Evolutionary conservation across 2,888 invertebrate genomes (phyloP), one percentile per base, ranked within the genome.

Genomic region (Conistra vaccinii): DNA sequence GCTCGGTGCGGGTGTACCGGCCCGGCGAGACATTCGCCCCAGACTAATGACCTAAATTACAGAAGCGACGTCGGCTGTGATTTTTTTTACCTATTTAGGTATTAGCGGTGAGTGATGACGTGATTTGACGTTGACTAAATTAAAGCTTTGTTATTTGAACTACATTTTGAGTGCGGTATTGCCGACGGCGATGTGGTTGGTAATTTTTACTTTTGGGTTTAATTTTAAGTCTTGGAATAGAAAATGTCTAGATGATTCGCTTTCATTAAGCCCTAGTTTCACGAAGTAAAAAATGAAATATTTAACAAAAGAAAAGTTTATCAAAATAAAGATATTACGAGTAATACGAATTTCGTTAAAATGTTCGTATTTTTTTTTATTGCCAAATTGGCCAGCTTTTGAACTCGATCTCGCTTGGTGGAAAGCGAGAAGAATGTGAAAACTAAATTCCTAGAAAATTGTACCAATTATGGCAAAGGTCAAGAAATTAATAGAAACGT

Each of bases 1-100:
- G 78, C 88, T 89, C 88, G 84, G 91, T 91, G 77, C 91, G 75
- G 42, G 61, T 71, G 90, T 81, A 90, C 91, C 73, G 63, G 79
- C 62, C 71, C 81, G 85, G 74, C 89, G 82, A 85, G 89, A 88
- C 89, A 73, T 39, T 35, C 26, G 73, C 23, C 86, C 82, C 75
- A 88, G 86, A 87, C 58, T 74, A 87, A 73, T 53, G 20, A 62
- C 32, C 23, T 57, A 70, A 69, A 48, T 58, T 67, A 72, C 71
- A 87, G 79, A 88, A 66, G 74, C 63, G 83, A 70, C 69, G 73
- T 39, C 42, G 45, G 69, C 67, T 62, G 17, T 62, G 71, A 70
- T 76, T 76, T 76, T 81, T 53, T 83, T 73, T 83, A 83, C 80
- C 63, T 83, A 73, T 71, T 61, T 58, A 66, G 23, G 29, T 68